These are phyloP conservation scores for Hoplias malabaricus DNA, from an alignment of 2,113 vertebrate species.

Conservation along the genomic window DNA sequence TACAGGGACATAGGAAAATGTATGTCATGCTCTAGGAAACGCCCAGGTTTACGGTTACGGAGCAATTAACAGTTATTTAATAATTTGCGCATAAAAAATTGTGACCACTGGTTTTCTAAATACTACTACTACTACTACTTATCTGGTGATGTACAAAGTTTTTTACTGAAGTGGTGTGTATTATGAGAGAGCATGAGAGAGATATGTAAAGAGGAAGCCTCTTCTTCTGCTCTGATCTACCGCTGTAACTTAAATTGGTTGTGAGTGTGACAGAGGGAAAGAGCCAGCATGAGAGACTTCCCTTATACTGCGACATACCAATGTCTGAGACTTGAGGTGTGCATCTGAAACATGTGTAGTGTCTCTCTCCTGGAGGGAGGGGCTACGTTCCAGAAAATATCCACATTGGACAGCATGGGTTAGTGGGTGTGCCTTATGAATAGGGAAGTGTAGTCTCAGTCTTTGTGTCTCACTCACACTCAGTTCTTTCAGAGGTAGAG, in stretches of 20 bases:
- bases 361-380: neutral
- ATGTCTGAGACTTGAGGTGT: neutral
- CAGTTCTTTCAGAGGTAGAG: neutral
- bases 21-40: no score
- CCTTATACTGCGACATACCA: neutral
- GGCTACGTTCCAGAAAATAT: conserved; percentile 27
- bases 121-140: no score
- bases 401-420: conserved; percentile 59
- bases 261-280: neutral
- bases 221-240: neutral
- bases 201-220: neutral
- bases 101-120: no score
- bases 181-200: neutral
- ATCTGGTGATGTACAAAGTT: no score
- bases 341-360: neutral
- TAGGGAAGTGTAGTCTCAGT: conserved; percentile 18
- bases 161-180: no score
- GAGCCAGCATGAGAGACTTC: neutral
- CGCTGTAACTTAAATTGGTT: neutral
- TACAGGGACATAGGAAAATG: no score
- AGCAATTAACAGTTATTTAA: no score
- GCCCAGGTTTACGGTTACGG: no score
- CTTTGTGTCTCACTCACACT: conserved; percentile 10
- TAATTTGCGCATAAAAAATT: no score
- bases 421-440: conserved; percentile 31